Conservation (phyloP, 2,113 vertebrate genomes). For the Paralichthys olivaceus region DNA sequence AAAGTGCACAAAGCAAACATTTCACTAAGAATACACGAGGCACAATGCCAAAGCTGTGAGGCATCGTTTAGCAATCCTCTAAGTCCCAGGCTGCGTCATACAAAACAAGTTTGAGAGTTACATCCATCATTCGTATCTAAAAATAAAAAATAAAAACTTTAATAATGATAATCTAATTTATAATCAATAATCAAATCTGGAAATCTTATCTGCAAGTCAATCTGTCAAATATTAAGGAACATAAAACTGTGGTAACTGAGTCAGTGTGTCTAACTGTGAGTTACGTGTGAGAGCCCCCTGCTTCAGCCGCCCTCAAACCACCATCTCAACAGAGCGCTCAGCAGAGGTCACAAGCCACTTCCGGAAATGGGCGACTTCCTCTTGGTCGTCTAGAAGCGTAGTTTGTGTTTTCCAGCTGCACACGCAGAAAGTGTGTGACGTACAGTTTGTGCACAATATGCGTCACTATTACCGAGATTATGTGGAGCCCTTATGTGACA, state of each 20-base stretch:
- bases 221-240: background rate
- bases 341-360: conserved; percentile 83
- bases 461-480: background rate
- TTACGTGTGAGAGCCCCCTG: conserved; percentile 14
- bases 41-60: conserved; percentile 27
- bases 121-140: background rate
- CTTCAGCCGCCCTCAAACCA: conserved; percentile 44
- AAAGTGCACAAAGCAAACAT: conserved; percentile 46
- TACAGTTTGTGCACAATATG: background rate
- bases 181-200: background rate
- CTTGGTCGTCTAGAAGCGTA: conserved; percentile 61
- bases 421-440: background rate
- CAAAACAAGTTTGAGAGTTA: background rate
- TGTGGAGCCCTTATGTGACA: background rate
- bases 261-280: background rate
- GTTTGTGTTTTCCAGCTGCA: conserved; percentile 44
- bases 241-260: background rate
- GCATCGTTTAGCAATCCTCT: conserved; percentile 19
- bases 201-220: background rate
- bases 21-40: conserved; percentile 35
- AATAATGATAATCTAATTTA: no score
- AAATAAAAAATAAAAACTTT: background rate
- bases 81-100: conserved; percentile 23
- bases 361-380: conserved; percentile 82
- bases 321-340: conserved; percentile 55